Conservation (phyloP, 2,113 vertebrate species). For the Calidris pugnax region DNA sequence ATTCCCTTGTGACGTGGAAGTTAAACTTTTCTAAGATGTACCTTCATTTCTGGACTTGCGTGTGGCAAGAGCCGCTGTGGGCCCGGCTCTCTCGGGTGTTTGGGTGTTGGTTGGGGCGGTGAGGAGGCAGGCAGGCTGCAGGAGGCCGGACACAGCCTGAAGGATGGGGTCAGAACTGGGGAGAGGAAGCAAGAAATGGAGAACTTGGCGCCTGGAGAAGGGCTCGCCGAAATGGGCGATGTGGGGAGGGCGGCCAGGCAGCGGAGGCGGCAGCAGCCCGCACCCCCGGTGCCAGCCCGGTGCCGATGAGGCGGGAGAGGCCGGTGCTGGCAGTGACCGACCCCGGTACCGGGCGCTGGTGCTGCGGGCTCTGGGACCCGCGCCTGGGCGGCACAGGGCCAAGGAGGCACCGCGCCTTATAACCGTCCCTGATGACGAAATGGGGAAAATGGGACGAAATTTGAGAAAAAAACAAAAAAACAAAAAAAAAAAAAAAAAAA, state of each 20-base stretch:
- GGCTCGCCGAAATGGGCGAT: not conserved
- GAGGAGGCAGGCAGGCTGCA: too few relatives aligned
- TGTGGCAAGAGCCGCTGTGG: not conserved
- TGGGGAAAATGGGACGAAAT: too few relatives aligned
- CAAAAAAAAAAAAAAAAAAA: too few relatives aligned
- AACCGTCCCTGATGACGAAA: not conserved
- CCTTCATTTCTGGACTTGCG: not conserved
- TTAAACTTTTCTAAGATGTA: not conserved
- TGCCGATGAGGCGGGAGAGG: fast-evolving
- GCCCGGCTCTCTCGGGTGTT: not conserved
- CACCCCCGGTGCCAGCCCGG: fast-evolving
- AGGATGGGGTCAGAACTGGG: not conserved
- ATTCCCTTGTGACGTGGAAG: not conserved
- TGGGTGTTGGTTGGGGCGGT: not conserved
- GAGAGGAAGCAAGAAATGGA: too few relatives aligned
- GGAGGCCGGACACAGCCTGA: not conserved
- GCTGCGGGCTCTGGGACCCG: not conserved
- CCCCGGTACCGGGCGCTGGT: fast-evolving
- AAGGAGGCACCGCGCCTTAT: fast-evolving
- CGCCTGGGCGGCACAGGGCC: not conserved
- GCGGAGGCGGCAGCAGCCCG: not conserved
- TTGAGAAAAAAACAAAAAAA: too few relatives aligned
- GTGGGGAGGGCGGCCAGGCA: not conserved
- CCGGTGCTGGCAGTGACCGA: fast-evolving
- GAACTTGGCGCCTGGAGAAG: too few relatives aligned